Percentiles rank a stretch among this genome's conserved stretches.
Evolutionary conservation across 1,140 invertebrate genomes (phyloP).

Genomic region (Drosophila sp.): DNA sequence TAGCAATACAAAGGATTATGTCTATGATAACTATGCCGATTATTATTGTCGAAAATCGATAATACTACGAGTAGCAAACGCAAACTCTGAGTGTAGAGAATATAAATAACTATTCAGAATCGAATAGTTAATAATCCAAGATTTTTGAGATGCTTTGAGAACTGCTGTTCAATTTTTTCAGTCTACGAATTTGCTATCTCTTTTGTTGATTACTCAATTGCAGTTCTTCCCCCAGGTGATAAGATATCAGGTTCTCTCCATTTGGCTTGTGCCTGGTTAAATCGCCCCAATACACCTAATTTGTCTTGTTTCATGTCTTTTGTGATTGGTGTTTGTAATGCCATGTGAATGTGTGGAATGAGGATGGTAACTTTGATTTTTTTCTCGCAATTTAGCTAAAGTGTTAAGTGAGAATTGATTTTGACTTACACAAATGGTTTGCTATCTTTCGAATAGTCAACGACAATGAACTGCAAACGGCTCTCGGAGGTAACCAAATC

Average conservation of each 20-base stretch:
- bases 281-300: not conserved
- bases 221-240: not conserved
- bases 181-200: not conserved
- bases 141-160: no score
- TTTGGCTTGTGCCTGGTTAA: not conserved
- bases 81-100: no score
- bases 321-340: constrained; percentile 3
- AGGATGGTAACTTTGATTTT: not conserved
- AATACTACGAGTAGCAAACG: no score
- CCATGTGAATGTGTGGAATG: not conserved
- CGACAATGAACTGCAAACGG: constrained; percentile 86
- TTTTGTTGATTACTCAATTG: not conserved
- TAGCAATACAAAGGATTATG: no score
- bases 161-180: not conserved
- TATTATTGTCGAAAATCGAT: no score
- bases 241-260: not conserved
- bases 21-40: no score
- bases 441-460: constrained; percentile 82
- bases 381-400: not conserved
- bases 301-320: not conserved
- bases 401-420: not conserved
- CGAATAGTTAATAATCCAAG: no score
- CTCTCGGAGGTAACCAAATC: constrained; percentile 84
- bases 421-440: constrained; percentile 80
- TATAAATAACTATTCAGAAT: no score